phyloP scores from a whole-genome alignment of 1,140 invertebrate genomes.

The Conus ventricosus region DNA sequence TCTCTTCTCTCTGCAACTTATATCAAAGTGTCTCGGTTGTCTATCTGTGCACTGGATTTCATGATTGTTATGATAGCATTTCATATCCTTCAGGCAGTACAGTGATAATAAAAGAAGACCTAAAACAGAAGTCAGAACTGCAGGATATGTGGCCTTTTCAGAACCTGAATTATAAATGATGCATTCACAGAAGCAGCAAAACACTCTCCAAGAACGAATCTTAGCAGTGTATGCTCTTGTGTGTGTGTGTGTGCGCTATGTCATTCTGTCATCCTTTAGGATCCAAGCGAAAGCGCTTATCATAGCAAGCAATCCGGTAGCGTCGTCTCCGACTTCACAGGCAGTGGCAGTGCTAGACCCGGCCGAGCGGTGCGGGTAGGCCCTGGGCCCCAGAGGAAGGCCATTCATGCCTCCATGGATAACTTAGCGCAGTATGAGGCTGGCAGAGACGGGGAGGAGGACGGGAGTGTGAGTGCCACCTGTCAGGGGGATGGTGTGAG shows the following conservation, averaged over 20 bases:
- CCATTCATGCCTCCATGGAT: constrained; percentile 79
- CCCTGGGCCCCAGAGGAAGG: not conserved
- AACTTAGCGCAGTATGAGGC: constrained; percentile 72
- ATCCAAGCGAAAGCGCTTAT: constrained; percentile 92
- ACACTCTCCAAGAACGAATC: no score
- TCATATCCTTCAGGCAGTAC: no score
- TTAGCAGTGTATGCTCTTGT: no score
- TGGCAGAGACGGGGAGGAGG: constrained; percentile 74
- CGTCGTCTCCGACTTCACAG: constrained; percentile 72
- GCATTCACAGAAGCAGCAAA: no score
- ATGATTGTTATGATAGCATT: no score
- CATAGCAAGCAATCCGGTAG: constrained; percentile 88
- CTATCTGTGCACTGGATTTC: no score
- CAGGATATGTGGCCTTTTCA: no score
- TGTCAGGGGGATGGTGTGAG: constrained; percentile 70
- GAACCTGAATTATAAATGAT: no score
- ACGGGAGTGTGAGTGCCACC: constrained; percentile 77
- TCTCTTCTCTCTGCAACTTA: not conserved
- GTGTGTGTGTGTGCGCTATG: no score
- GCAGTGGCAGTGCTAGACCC: not conserved
- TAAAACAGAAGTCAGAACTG: no score
- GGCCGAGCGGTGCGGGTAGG: not conserved
- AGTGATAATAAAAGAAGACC: no score
- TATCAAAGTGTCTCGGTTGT: no score
- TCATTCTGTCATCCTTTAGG: constrained; percentile 34